These are phyloP conservation scores for Ochotona curzoniae DNA, from an alignment of 2,113 vertebrate species.

Conservation along the genomic window DNA sequence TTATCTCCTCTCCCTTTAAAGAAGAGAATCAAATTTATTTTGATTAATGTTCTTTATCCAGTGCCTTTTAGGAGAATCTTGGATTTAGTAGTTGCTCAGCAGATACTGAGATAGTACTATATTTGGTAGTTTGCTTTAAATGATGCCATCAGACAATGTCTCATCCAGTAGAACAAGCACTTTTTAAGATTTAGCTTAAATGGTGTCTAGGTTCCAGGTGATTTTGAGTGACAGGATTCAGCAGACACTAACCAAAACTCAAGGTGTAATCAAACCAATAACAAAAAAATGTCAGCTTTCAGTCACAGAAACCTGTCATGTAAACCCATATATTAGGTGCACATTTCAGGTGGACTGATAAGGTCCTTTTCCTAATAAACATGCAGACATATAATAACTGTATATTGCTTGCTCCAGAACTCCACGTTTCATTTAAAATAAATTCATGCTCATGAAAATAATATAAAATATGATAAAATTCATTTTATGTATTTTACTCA, in stretches of 20 bases:
- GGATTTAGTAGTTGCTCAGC: background rate
- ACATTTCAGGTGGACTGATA: background rate
- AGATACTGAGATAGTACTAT: background rate
- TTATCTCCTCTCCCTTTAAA: background rate
- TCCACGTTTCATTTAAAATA: background rate
- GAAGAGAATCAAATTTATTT: background rate
- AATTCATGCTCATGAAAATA: background rate
- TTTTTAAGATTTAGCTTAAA: background rate
- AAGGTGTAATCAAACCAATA: background rate
- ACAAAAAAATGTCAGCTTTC: background rate
- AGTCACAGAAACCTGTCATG: background rate
- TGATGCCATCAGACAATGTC: background rate
- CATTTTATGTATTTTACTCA: background rate
- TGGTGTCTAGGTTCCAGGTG: background rate
- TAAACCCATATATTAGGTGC: background rate
- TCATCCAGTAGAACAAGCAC: background rate
- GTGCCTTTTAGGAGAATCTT: background rate
- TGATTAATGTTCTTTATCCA: background rate
- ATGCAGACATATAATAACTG: background rate
- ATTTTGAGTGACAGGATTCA: background rate
- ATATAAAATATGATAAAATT: background rate
- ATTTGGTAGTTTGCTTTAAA: background rate
- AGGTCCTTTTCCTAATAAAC: conserved; percentile 10
- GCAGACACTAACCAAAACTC: background rate
- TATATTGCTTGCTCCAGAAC: conserved; percentile 11